Base-by-base conservation (phyloP, 2,797 vertebrate species). In the Xyrichtys novacula region DNA sequence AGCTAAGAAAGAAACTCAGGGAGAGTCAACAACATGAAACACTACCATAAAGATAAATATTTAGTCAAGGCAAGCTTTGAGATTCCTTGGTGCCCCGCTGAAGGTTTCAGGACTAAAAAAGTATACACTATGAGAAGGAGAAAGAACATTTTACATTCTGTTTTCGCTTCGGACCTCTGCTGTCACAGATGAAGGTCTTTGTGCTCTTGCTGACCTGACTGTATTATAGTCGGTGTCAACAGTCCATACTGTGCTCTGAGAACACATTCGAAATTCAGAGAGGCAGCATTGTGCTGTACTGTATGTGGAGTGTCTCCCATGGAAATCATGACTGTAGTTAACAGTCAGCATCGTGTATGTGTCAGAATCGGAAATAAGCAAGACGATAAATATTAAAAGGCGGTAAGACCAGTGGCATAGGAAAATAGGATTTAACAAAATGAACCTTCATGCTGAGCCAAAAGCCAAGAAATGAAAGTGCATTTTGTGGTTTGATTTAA, bases 111-210 rank as follows among this genome's bases (percentile, higher is more conserved):
- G 44, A 52, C 47, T 65, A 19, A 39, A 22, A 16, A n/a, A n/a
- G n/a, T n/a, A n/a, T n/a, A n/a, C n/a, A n/a, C n/a, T 48, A 36
- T 29, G 9, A 53, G 28, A 65, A 19, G 34, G 50, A 47, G 29
- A 56, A 46, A 48, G 6, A 57, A 16, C 22, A 52, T 65, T 38
- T 65, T 32, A 4, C 11, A 53, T 63, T 69, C 42, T 42, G 46
- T 28, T 50, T 49, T 49, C 50, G 28, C 15, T 47, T 74, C 14
- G 54, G 20, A 57, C 26, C 20, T 50, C 53, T 23, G 38, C 15
- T 3, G 14, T 20, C 39, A 19, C 4, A 29, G 46, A 7, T 14
- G 11, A 22, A 62, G 11, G 16, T 9, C 29, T 65, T 7, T 42
- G 49, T 36, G 19, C 50, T 40, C 36, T 16, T 56, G 12, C 23